Conservation (phyloP, 2,113 vertebrate species). For the Calyptomena viridis region DNA sequence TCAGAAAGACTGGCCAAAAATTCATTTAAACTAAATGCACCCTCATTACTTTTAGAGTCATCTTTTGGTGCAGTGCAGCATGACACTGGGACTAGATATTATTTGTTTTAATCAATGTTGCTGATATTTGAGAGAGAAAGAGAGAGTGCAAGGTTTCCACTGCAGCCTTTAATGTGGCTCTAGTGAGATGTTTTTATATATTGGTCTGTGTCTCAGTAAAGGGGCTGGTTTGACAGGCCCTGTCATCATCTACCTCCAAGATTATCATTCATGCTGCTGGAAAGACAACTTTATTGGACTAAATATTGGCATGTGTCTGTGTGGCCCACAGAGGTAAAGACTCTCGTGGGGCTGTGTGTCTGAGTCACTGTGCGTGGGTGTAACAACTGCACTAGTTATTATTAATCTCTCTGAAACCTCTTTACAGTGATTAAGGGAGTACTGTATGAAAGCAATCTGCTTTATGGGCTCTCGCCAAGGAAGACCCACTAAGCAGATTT, state of each 20-base stretch:
- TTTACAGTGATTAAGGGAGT: constrained; percentile 54
- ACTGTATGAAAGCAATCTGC: constrained; percentile 42
- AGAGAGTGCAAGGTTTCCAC: not conserved
- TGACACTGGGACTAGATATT: not conserved
- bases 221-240: constrained; percentile 3
- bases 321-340: constrained; percentile 53
- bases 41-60: not conserved
- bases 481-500: constrained; percentile 60
- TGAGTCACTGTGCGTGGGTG: constrained; percentile 50
- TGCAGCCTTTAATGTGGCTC: constrained; percentile 2
- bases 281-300: constrained; percentile 48
- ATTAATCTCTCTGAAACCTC: constrained; percentile 60
- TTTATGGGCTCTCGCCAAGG: constrained; percentile 36
- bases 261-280: constrained; percentile 44
- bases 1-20: not conserved
- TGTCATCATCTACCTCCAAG: constrained; percentile 34
- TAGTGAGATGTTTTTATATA: not conserved
- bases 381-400: constrained; percentile 52
- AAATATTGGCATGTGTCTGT: constrained; percentile 47
- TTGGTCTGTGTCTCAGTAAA: not conserved
- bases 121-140: not conserved
- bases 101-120: constrained; percentile 8
- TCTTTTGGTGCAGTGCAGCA: not conserved
- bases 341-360: not conserved
- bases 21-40: not conserved